Base-by-base conservation (phyloP, 2,888 invertebrate genomes). In the Sinhomidia bicolor region DNA sequence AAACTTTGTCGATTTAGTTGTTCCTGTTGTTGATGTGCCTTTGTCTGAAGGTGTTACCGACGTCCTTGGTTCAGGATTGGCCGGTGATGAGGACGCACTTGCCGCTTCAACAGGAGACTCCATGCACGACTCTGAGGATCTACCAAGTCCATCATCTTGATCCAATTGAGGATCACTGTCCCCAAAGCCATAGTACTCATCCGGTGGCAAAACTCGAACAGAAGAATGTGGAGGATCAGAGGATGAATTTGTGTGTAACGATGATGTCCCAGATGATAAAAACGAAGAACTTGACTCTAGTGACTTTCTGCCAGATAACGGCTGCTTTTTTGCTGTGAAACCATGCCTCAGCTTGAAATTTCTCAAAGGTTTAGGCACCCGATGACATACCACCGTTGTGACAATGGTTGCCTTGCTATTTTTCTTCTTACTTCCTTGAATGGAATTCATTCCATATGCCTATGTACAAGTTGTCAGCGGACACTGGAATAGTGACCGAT, bases 361-460 rank as follows among this genome's bases (percentile, higher is more conserved):
- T 68, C 89, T 60, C 82, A 89, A 74, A 20, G 89, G 86, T 26
- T 86, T 86, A n/a, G 89, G 89, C 14, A 89, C 89, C 51, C 62
- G 82, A 57, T 86, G 79, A 51, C 89, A 89, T 65, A 83, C 83
- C 26, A 89, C 85, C 17, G 80, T 79, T 29, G 88, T 88, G n/a
- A 84, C 84, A n/a, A 88, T 80, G 1, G 62, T 68, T 23, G 78
- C 82, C 74, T 71, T 86, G 65, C 47, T 74, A 14, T 60, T 87
- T 78, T 76, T 78, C 82, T 88, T 88, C 71, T 79, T 83, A 14
- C 74, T 81, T 60, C 78, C 82, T 51, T 88, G 87, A 57, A 62
- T 36, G 44, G 87, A 87, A 81, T 74, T 83, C 88, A 88, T 86
- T 83, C 71, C 74, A 83, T 83, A 82, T 32, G 62, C 1, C 29